Evolutionary conservation across 2,797 vertebrate genomes (phyloP).

Genomic region (Cichlasoma orientale): DNA sequence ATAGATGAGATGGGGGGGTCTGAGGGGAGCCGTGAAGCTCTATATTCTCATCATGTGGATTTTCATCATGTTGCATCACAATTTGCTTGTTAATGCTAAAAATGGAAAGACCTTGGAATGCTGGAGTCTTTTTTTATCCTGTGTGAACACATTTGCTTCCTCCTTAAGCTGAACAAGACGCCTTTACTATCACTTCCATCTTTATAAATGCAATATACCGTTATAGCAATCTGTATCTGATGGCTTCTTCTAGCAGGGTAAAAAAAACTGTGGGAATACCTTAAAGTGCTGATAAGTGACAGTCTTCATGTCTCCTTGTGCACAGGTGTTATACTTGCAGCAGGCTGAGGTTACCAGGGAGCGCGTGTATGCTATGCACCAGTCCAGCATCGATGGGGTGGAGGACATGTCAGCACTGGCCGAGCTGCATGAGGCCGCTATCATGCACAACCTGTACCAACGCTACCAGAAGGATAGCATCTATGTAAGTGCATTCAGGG

Average conservation of each 20-base stretch:
- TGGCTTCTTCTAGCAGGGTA: too few relatives aligned
- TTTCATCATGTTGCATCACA: constrained; percentile 46
- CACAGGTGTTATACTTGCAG: constrained; percentile 85
- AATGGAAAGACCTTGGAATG: neutral
- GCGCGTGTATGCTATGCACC: constrained; percentile 88
- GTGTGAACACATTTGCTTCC: neutral
- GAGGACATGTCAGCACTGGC: constrained; percentile 92
- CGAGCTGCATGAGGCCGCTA: constrained; percentile 91
- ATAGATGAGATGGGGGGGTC: constrained; percentile 25
- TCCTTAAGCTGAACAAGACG: neutral
- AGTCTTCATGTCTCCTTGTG: neutral
- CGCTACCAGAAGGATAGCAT: constrained; percentile 89
- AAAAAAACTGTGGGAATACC: too few relatives aligned
- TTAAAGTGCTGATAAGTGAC: neutral
- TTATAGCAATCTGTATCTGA: neutral
- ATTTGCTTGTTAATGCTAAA: constrained; percentile 14
- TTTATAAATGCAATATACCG: neutral
- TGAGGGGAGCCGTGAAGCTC: neutral
- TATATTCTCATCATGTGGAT: constrained; percentile 17
- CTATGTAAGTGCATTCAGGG: constrained; percentile 82
- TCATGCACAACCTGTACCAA: constrained; percentile 91
- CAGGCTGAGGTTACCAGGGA: constrained; percentile 83
- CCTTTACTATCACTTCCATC: neutral
- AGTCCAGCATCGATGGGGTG: constrained; percentile 88
- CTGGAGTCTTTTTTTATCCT: neutral